Base-by-base conservation (phyloP, 35 echinoderm and acorn worm genomes). In the Ophiothrix spiculata region DNA sequence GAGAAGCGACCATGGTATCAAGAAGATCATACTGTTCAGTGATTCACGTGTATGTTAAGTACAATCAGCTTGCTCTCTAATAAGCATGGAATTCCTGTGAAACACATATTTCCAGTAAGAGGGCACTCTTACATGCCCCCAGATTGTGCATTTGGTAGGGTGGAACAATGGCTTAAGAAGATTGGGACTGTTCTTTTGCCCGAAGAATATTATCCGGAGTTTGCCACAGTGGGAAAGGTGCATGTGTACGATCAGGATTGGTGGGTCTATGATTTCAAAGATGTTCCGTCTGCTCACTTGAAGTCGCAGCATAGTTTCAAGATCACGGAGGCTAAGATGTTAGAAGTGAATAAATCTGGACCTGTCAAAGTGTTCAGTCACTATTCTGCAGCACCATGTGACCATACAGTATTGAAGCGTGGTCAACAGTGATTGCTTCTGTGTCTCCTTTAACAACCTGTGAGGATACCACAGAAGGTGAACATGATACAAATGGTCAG, bases 111-210 rank as follows among this genome's bases (percentile, higher is more conserved):
- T 34, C 75, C 75, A 77, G 33, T 77, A 77, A 17, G 75, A n/a
- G 78, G 78, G 78, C 78, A 80, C 38, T 80, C 78, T 21, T 80
- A 80, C 78, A 80, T 80, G 78, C 78, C 78, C 14, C 19, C 35
- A 4, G 78, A 77, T 34, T 35, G 78, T 10, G 78, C 78, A 12
- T 80, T 80, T 40, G 78, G 78, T 14, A 80, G 78, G 29, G 78
- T 80, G 13, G 38, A 40, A 4, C 16, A 36, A 13, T 14, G 38
- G 8, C 38, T 80, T 6, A 35, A 39, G 34, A 35, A 39, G 16
- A 12, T 80, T 6, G 78, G 37, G 37, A 80, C 78, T 36, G 34
- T 80, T 10, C 35, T 80, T 12, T 39, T 80, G 78, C 78, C 78
- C 13, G 16, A 35, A 37, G 78, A 80, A 25, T 80, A 80, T 35